Conservation (phyloP, 1,140 invertebrate genomes). For the Lordiphosa clarofinis region DNA sequence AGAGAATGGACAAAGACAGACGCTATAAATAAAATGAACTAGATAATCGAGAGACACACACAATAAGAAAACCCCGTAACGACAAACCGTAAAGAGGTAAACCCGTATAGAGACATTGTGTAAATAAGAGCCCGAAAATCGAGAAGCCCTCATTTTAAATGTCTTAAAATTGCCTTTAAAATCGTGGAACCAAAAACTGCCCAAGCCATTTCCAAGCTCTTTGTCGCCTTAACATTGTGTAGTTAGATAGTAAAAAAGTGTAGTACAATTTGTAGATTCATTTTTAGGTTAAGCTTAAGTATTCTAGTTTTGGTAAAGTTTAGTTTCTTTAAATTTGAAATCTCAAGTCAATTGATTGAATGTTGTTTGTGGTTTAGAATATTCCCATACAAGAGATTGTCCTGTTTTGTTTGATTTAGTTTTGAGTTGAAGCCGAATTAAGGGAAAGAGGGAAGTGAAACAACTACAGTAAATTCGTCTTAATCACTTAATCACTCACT, state of each 20-base stretch:
- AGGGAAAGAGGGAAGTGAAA: slow-evolving; percentile 6
- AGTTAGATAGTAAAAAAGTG: not conserved
- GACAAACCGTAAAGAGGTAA: too few relatives aligned
- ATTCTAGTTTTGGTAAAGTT: slow-evolving; percentile 18
- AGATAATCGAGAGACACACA: too few relatives aligned
- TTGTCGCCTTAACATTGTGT: not conserved
- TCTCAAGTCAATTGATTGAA: slow-evolving; percentile 47
- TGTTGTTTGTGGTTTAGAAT: not conserved
- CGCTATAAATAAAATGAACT: too few relatives aligned
- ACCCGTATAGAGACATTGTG: too few relatives aligned
- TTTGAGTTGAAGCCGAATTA: slow-evolving; percentile 18
- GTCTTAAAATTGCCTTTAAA: too few relatives aligned
- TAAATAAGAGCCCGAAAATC: too few relatives aligned
- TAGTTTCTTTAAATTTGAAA: slow-evolving; percentile 60
- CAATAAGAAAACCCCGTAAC: too few relatives aligned
- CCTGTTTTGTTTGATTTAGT: slow-evolving; percentile 46
- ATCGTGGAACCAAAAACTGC: too few relatives aligned
- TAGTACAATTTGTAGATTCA: not conserved
- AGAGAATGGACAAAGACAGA: too few relatives aligned
- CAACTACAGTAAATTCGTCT: slow-evolving; percentile 74
- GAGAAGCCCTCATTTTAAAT: too few relatives aligned
- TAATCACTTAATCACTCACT: slow-evolving; percentile 49
- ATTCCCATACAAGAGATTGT: slow-evolving; percentile 43
- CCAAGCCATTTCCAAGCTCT: too few relatives aligned
- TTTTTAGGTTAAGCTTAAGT: slow-evolving; percentile 2